Conservation (phyloP, 2,113 vertebrate species). For the Crotalus tigris region DNA sequence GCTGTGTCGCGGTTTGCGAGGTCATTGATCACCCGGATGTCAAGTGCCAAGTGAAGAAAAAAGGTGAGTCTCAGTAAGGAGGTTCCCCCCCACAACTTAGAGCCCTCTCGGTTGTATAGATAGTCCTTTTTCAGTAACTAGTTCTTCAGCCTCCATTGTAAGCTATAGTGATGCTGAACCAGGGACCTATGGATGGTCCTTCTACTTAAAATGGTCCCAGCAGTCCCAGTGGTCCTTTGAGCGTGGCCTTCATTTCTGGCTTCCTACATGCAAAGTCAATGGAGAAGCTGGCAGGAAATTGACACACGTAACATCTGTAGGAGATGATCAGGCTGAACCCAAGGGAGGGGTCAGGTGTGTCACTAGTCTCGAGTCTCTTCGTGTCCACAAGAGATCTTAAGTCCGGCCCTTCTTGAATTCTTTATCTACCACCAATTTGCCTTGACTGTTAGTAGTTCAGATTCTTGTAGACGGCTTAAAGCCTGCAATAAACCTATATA, state of each 20-base stretch:
- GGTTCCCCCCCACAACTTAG: not conserved
- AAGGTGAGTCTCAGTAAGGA: constrained; percentile 75
- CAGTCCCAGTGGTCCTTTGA: not conserved
- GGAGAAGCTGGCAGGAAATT: not conserved
- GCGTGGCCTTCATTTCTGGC: not conserved
- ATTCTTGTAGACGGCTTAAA: not conserved
- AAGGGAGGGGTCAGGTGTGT: too few relatives aligned
- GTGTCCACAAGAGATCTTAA: too few relatives aligned
- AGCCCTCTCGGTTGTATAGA: not conserved
- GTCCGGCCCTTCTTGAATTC: not conserved
- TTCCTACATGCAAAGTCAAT: not conserved
- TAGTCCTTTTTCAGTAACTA: not conserved
- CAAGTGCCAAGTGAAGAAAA: constrained; percentile 93
- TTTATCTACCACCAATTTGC: not conserved
- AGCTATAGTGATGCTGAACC: not conserved
- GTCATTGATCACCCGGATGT: constrained; percentile 98
- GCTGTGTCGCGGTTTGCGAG: constrained; percentile 94
- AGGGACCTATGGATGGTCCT: not conserved
- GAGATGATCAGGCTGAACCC: not conserved
- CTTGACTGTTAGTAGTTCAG: not conserved
- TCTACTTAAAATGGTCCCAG: not conserved
- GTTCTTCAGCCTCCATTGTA: not conserved
- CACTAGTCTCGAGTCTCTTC: not conserved
- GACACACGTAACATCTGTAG: not conserved
- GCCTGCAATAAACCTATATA: not conserved